Percentiles rank a stretch among this genome's conserved stretches.
Evolutionary conservation across 1,140 invertebrate species (phyloP).

Genomic region (Brachionus rotundiformis): DNA sequence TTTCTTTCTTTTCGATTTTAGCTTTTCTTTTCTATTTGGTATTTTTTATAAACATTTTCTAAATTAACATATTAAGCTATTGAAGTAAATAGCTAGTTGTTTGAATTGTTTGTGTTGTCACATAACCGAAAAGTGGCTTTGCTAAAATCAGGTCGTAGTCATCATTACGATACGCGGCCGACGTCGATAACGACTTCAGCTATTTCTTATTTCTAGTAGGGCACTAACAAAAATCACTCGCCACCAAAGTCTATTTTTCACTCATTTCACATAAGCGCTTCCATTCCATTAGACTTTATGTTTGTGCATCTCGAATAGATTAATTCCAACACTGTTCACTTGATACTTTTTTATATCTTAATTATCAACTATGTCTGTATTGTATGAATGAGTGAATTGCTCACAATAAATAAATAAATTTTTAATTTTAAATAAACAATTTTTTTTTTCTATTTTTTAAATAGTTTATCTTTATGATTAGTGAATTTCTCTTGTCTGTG

Average conservation of each 20-base stretch:
- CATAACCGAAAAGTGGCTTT: constrained; percentile 24
- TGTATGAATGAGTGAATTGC: neutral
- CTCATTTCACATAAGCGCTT: too few species aligned
- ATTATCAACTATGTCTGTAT: constrained; percentile 7
- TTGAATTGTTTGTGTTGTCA: constrained; percentile 17
- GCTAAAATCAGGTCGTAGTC: constrained; percentile 37
- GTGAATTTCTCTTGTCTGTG: neutral
- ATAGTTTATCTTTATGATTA: constrained; percentile 36
- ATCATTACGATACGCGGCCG: constrained; percentile 10
- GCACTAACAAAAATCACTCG: neutral
- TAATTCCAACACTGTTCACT: neutral
- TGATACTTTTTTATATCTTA: neutral
- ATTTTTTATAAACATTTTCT: neutral
- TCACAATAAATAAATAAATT: neutral
- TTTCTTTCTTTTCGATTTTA: neutral
- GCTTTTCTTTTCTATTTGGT: neutral
- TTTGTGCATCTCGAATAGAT: constrained; percentile 2
- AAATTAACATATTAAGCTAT: constrained; percentile 11
- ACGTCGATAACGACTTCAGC: neutral
- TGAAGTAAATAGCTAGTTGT: neutral
- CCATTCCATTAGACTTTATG: too few species aligned
- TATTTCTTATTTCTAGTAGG: neutral
- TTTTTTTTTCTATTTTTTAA: neutral
- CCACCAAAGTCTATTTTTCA: too few species aligned
- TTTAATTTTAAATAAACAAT: constrained; percentile 43